Evolutionary conservation across 2,113 vertebrate genomes (phyloP), one percentile per base, ranked within the genome.

Genomic region (Garra rufa): DNA sequence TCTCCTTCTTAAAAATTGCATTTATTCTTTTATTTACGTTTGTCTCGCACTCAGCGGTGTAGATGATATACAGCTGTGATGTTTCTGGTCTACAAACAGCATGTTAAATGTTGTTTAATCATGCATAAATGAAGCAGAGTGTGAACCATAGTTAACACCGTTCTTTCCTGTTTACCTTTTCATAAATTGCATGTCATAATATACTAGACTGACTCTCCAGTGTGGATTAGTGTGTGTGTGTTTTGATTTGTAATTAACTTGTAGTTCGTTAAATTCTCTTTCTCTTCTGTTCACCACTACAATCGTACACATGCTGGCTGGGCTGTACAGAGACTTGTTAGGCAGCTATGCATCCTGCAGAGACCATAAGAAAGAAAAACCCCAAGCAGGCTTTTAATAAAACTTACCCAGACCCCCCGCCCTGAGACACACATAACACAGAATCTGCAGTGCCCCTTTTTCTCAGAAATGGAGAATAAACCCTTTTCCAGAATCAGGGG

Each of bases 351-450:
- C 26, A 2, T 81, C 78, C 61, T 50, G 61, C 28, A 43, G 76
- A 24, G 83, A 69, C 21, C 26, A 44, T 34, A 74, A 86, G 61
- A 77, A 82, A 70, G 73, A 77, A 10, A 28, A 65, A 41, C 75
- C 17, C 34, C 81, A 59, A 70, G 52, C 57, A 70, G 82, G 77
- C 41, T 52, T 77, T 79, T 86, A 86, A 86, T 86, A 86, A 86
- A 43, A 74, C 38, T 65, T 10, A 43, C 26, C 26, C 59, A 86
- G 73, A 71, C 74, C 73, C 41, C 61, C 26, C n/a, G 13, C 81
- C 28, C 71, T 61, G 28, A 44, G 44, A 75, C 77, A 75, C 67
- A 76, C 26, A 82, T 50, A 52, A 67, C 30, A 57, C 38, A 61
- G 9, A 24, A 24, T 17, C 57, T 59, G 48, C 57, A 74, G 30